phyloP scores from a whole-genome alignment of 2,888 invertebrate species.

The Cosmorhoe ocellata region DNA sequence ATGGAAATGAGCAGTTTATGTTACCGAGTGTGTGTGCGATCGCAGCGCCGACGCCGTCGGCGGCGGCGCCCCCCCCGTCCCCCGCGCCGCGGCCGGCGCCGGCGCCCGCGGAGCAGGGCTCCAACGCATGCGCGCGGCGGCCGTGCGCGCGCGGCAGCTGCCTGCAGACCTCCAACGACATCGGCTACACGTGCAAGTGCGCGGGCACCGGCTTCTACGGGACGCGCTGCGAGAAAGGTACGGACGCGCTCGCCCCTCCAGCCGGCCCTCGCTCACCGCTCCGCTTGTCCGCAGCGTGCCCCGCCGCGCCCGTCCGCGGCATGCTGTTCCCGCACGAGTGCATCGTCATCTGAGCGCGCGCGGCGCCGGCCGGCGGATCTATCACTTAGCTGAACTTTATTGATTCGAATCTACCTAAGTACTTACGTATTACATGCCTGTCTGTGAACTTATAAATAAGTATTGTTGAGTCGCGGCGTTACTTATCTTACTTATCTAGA shows the following conservation, averaged over 20 bases:
- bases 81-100: neutral
- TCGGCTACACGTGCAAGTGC: constrained; percentile 86
- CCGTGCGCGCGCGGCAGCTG: constrained; percentile 82
- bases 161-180: constrained; percentile 84
- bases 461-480: too few species aligned
- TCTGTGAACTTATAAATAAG: too few species aligned
- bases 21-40: too few species aligned
- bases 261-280: too few species aligned
- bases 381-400: neutral
- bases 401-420: neutral
- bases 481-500: too few species aligned
- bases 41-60: too few species aligned
- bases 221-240: constrained; percentile 86
- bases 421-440: neutral
- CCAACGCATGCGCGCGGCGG: constrained; percentile 85
- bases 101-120: constrained; percentile 52
- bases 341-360: constrained; percentile 82
- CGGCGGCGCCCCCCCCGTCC: too few species aligned
- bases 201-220: constrained; percentile 90
- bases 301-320: constrained; percentile 69
- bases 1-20: too few species aligned
- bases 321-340: constrained; percentile 85
- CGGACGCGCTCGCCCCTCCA: too few species aligned
- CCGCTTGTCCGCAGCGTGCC: constrained; percentile 83
- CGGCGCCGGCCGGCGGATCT: too few species aligned